A percentile compares a stretch with the other conserved stretches of the same genome.
These are phyloP conservation scores for Pimephales promelas DNA, from an alignment of 2,113 vertebrate species.

Conservation along the genomic window DNA sequence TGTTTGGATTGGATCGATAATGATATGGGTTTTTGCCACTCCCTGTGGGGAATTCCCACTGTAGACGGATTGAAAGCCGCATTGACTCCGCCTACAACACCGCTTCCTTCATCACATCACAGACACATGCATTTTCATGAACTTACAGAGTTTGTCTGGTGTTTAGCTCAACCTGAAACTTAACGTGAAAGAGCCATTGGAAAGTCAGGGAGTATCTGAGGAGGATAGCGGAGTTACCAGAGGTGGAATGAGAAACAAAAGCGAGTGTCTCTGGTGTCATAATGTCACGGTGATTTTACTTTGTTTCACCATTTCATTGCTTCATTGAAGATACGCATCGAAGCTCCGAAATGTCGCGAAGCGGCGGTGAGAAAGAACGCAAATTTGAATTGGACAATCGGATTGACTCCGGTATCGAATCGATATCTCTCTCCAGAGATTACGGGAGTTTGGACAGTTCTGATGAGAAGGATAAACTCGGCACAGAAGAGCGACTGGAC, in stretches of 20 bases:
- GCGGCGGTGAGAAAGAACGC: conserved; percentile 58
- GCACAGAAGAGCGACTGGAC: conserved; percentile 74
- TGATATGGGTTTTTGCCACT: not conserved
- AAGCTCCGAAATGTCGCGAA: conserved; percentile 65
- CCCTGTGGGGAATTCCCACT: conserved; percentile 33
- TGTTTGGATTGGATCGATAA: not conserved
- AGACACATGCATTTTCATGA: not conserved
- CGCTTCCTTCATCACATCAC: not conserved
- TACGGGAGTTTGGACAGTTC: not conserved
- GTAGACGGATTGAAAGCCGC: not conserved
- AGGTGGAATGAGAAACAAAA: conserved; percentile 72
- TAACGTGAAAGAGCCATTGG: not conserved
- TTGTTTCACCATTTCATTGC: not conserved
- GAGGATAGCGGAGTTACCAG: not conserved
- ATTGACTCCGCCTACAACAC: not conserved
- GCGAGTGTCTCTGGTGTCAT: conserved; percentile 61
- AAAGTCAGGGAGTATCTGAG: not conserved
- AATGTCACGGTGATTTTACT: conserved; percentile 61
- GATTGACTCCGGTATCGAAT: conserved; percentile 75
- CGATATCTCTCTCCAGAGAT: conserved; percentile 68
- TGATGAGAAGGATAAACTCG: conserved; percentile 68
- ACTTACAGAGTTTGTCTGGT: not conserved
- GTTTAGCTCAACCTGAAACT: not conserved
- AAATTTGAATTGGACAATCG: conserved; percentile 73
- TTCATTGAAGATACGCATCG: not conserved